Base-by-base conservation (phyloP, 2,888 invertebrate species). In the Catocala fraxini region DNA sequence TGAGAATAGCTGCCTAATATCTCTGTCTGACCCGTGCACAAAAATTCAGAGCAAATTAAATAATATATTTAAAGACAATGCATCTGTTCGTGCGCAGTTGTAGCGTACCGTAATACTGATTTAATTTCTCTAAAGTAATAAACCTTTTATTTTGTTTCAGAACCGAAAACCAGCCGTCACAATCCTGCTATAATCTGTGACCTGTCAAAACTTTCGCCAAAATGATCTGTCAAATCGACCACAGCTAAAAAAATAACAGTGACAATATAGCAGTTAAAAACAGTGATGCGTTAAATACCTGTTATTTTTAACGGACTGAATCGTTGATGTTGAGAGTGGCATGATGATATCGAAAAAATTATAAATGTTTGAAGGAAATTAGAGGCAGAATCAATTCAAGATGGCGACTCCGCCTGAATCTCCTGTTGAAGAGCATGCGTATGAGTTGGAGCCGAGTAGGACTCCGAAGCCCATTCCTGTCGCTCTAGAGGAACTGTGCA, bases 401-500 rank as follows among this genome's bases (percentile, higher is more conserved):
- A 97, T 98, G 97, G 97, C 97, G 81, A 97, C 97, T 73, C 97
- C 97, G 70, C 97, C 97, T 65, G 97, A 98, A 75, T 97, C 97
- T 73, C 97, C 97, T 56, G 96, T 97, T 72, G 98, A 98, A 89
- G 98, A 98, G 90, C 97, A 97, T 78, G 97, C 97, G 70, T 98
- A 97, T 89, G 98, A 98, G 86, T 95, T 98, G 87, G 98, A 98
- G 89, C 97, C 97, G 71, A 96, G 96, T 83, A 94, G 97, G 80
- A 95, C 96, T 15, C 97, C 97, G 70, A 97, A 97, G 80, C 97
- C 97, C 25, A 96, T 97, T 70, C 97, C 98, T 49, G 98, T 98
- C 51, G 97, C 97, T 15, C 95, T 98, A 70, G 98, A 99, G 87
- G 98, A 98, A 86, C 95, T 99, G 64, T 98, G 98, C 90, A 95